Conservation (phyloP, 2,113 vertebrate species). For the Rutilus rutilus region DNA sequence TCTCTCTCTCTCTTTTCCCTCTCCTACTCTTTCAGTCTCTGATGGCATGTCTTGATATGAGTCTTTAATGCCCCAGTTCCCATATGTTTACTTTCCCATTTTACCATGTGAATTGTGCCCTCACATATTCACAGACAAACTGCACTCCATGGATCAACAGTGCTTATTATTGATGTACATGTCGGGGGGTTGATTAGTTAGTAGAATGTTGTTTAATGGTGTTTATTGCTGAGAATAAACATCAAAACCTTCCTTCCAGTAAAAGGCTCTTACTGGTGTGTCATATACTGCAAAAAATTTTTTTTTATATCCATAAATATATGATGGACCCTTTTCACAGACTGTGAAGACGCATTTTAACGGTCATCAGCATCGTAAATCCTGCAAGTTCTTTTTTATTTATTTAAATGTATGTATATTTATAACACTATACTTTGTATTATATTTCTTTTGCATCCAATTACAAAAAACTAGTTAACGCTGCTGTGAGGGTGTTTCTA, state of each 20-base stretch:
- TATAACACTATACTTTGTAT: no score
- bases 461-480: no score
- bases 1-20: neutral
- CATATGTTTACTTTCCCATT: neutral
- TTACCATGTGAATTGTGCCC: neutral
- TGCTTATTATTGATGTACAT: neutral
- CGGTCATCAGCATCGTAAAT: no score
- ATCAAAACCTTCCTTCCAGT: neutral
- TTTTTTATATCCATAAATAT: neutral
- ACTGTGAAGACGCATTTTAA: no score
- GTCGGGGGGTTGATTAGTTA: neutral
- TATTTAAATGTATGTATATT: no score
- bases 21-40: neutral
- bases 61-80: slow-evolving; percentile 7
- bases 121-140: neutral
- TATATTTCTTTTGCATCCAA: no score
- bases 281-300: neutral
- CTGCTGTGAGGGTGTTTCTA: no score
- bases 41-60: slow-evolving; percentile 43
- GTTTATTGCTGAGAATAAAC: neutral
- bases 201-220: slow-evolving; percentile 7
- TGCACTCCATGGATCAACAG: neutral
- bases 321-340: no score
- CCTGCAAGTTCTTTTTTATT: no score
- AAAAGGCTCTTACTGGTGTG: neutral